These are phyloP conservation scores for Physeter macrocephalus DNA, from an alignment of 2,113 vertebrate genomes.

Conservation along the genomic window DNA sequence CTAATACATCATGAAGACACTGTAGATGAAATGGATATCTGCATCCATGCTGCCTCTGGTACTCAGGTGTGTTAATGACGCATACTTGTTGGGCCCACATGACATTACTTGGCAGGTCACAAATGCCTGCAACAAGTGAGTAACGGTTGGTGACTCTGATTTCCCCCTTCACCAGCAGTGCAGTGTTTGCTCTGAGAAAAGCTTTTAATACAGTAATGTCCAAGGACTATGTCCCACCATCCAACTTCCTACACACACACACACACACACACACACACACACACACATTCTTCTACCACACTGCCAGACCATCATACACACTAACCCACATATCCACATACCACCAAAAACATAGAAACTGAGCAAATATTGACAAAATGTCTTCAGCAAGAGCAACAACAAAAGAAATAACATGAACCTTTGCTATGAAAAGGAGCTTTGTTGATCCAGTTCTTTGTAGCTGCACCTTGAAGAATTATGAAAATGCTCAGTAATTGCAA, in stretches of 20 bases:
- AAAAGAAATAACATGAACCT: background rate
- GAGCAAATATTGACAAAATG: background rate
- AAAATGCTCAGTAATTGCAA: background rate
- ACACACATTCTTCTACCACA: background rate
- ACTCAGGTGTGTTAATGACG: background rate
- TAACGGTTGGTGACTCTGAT: background rate
- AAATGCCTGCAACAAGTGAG: slow-evolving; percentile 16
- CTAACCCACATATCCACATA: background rate
- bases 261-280: background rate
- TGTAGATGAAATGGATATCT: background rate
- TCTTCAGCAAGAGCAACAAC: background rate
- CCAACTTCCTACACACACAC: background rate
- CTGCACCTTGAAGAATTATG: slow-evolving; percentile 4
- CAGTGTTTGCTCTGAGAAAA: background rate
- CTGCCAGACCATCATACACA: background rate
- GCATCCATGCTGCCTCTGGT: background rate
- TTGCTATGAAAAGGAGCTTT: background rate
- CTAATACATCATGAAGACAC: slow-evolving; percentile 25
- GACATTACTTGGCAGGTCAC: background rate
- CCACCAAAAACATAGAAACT: background rate
- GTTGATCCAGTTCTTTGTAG: background rate
- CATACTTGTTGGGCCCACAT: background rate
- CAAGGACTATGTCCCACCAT: background rate
- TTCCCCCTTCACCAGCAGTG: background rate
- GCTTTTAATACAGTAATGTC: background rate